Conservation (phyloP, 2,113 vertebrate species). For the Mastomys coucha region DNA sequence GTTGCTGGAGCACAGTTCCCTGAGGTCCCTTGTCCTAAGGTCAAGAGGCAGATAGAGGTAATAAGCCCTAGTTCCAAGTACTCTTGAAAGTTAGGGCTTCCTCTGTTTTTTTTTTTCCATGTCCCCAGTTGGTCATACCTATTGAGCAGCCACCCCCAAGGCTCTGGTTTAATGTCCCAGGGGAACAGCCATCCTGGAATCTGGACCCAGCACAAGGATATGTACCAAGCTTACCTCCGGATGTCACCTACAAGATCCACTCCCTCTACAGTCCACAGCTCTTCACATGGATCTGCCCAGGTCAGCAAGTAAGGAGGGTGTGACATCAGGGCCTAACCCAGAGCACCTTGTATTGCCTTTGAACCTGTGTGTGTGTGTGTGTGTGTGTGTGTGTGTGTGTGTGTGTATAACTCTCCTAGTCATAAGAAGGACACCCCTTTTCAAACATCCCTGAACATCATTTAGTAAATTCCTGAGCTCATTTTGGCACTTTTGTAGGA, state of each 20-base stretch:
- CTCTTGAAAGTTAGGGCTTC: neutral
- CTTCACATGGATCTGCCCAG: neutral
- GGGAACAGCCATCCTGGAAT: neutral
- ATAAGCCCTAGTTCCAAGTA: neutral
- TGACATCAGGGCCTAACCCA: neutral
- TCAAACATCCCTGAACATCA: neutral
- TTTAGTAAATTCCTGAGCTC: rapidly evolving
- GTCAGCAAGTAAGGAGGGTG: no score
- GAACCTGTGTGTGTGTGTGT: neutral
- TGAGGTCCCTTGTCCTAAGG: no score
- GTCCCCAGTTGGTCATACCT: neutral
- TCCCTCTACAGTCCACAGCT: neutral
- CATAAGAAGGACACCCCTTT: rapidly evolving
- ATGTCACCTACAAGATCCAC: neutral
- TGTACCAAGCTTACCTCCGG: neutral
- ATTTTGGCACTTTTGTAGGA: rapidly evolving
- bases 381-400: neutral
- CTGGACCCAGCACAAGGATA: no score
- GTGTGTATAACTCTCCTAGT: no score
- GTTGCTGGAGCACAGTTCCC: neutral
- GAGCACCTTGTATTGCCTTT: neutral
- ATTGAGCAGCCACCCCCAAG: neutral
- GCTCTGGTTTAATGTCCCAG: neutral
- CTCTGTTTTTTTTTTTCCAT: neutral
- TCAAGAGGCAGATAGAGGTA: neutral